Evolutionary conservation across 2,113 vertebrate genomes (phyloP), one percentile per base, ranked within the genome.

Genomic region (Dromiciops gliroides): DNA sequence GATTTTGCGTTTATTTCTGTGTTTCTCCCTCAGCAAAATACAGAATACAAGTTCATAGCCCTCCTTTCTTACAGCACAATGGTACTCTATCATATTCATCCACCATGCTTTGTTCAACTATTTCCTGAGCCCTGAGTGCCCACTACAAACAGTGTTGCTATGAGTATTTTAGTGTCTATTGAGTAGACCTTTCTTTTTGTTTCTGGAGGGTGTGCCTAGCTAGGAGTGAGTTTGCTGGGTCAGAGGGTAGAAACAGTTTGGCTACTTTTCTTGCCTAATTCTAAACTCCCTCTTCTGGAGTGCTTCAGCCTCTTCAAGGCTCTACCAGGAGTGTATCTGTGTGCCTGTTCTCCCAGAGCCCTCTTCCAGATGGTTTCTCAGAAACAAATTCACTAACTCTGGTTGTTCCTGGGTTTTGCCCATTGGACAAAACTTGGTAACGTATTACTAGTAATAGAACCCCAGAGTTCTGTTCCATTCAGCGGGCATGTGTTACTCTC

Each of bases 1-100:
- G 0, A 7, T 7, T 83, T 75, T 83, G 67, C 22, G 12, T 44
- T 1, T 83, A 19, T 7, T 83, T 44, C 37, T 22, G 1, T 83
- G 37, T 83, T 3, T 56, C 19, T 75, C 14, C 31, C 14, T 37
- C 37, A 24, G 14, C 60, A n/a, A 2, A 22, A 83, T 22, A 44
- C 60, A n/a, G 6, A 22, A 83, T 22, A 44, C 16, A 8, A 44
- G 6, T 19, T 83, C 16, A 44, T 22, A 0, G 37, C 8, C 67
- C 67, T 44, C 16, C 14, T 19, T 75, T n/a, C n/a, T 83, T 7
- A 7, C 37, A 83, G n/a, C 67, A 19, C 67, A 44, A 9, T 83
- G 16, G 2, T 37, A 2, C 1, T 44, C 67, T 22, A 2, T 6
- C 19, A 0, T 8, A 8, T 19, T 44, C n/a, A 2, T n/a, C 7